Conservation (phyloP, 1,140 invertebrate genomes). For the Kradibia gibbosae region DNA sequence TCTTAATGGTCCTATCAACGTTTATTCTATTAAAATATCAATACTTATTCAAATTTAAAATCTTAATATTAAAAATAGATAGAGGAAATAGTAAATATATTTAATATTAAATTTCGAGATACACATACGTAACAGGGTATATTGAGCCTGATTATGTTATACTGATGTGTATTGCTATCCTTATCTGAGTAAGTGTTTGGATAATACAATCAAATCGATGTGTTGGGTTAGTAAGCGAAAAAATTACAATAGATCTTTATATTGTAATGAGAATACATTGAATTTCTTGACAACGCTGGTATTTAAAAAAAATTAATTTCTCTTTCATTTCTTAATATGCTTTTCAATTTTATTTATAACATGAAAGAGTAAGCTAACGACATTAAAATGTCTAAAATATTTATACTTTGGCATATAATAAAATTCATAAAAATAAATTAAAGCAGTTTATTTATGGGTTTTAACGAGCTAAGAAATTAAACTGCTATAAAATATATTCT, state of each 20-base stretch:
- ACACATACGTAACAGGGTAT: slow-evolving; percentile 70
- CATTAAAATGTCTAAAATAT: slow-evolving; percentile 19
- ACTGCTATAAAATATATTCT: slow-evolving; percentile 29
- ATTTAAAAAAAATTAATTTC: slow-evolving; percentile 14
- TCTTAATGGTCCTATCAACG: slow-evolving; percentile 28
- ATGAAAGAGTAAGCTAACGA: slow-evolving; percentile 9
- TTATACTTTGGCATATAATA: slow-evolving; percentile 11
- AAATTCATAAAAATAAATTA: slow-evolving; percentile 34
- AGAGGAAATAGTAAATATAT: slow-evolving; percentile 65
- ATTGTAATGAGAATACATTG: no score
- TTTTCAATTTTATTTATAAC: slow-evolving; percentile 8
- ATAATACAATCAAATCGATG: slow-evolving; percentile 28
- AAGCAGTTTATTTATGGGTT: slow-evolving; percentile 23
- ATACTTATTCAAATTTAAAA: slow-evolving; percentile 51
- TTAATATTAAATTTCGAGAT: slow-evolving; percentile 64
- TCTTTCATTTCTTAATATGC: neutral
- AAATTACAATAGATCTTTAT: slow-evolving; percentile 27
- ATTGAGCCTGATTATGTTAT: slow-evolving; percentile 70
- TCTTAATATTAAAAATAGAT: slow-evolving; percentile 67
- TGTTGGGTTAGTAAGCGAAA: slow-evolving; percentile 34
- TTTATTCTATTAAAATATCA: slow-evolving; percentile 18
- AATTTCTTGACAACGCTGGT: slow-evolving; percentile 12
- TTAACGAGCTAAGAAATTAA: slow-evolving; percentile 21
- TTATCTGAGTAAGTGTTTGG: slow-evolving; percentile 17
- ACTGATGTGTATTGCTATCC: slow-evolving; percentile 46